Percentiles rank a stretch among this genome's conserved stretches.
These are phyloP conservation scores for Hofmannophila pseudospretella DNA, from an alignment of 2,888 invertebrate genomes.

Conservation along the genomic window DNA sequence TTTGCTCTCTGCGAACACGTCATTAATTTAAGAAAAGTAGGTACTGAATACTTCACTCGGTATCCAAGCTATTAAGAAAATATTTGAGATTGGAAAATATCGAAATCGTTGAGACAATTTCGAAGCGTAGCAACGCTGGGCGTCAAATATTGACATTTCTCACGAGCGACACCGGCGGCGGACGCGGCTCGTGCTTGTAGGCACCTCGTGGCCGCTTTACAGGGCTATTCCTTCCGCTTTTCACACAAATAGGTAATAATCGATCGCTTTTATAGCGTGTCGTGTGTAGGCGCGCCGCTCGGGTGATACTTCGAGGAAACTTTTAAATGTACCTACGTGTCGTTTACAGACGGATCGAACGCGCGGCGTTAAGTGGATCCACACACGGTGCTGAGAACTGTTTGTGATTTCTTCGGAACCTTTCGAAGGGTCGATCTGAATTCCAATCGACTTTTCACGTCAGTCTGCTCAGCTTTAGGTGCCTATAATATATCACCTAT, in stretches of 20 bases:
- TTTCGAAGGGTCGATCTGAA: conserved; percentile 7
- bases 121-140: conserved; percentile 55
- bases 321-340: conserved; percentile 51
- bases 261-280: conserved; percentile 73
- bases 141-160: conserved; percentile 74
- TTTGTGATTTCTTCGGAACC: conserved; percentile 38
- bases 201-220: conserved; percentile 33
- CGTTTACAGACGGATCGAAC: conserved; percentile 46
- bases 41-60: too few species aligned
- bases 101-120: conserved; percentile 74
- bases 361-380: conserved; percentile 53
- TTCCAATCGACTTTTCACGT: conserved; percentile 1
- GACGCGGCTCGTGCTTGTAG: conserved; percentile 55
- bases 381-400: conserved; percentile 41
- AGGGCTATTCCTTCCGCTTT: conserved; percentile 69
- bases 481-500: neutral
- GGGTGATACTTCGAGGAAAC: conserved; percentile 68
- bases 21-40: too few species aligned
- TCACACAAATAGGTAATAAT: conserved; percentile 77
- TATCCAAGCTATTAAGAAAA: conserved; percentile 38
- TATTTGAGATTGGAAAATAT: conserved; percentile 71
- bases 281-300: conserved; percentile 53
- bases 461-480: neutral
- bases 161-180: conserved; percentile 60
- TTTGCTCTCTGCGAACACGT: too few species aligned